These are phyloP conservation scores for Punctoribates punctum DNA, from an alignment of 2,888 invertebrate species.

Conservation along the genomic window DNA sequence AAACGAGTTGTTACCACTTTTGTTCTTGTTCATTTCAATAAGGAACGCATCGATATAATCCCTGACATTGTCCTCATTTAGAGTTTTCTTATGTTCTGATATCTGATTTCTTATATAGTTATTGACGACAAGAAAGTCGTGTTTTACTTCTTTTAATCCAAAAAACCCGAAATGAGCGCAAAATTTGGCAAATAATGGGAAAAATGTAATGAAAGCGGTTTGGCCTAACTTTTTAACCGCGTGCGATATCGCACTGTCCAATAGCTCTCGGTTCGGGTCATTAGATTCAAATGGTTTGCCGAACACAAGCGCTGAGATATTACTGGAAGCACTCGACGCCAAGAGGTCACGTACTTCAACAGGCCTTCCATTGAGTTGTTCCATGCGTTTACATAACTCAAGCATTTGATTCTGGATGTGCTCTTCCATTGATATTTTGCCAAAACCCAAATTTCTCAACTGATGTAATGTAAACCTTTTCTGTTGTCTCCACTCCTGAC, in stretches of 20 bases:
- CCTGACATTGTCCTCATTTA: constrained; percentile 3
- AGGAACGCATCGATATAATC: constrained; percentile 41
- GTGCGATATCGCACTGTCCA: background rate
- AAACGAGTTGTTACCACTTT: background rate
- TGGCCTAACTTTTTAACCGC: constrained; percentile 31
- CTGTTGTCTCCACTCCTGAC: constrained; percentile 48
- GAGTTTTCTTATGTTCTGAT: background rate
- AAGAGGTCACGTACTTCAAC: constrained; percentile 31
- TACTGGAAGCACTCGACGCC: constrained; percentile 47
- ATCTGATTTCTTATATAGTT: constrained; percentile 17
- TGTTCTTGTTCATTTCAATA: constrained; percentile 1
- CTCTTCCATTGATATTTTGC: constrained; percentile 48
- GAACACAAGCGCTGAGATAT: constrained; percentile 47
- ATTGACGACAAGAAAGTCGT: constrained; percentile 8
- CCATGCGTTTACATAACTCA: constrained; percentile 43
- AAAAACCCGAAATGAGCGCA: constrained; percentile 6
- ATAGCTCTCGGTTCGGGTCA: constrained; percentile 43
- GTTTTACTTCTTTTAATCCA: constrained; percentile 12
- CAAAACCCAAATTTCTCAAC: constrained; percentile 48
- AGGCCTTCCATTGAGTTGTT: constrained; percentile 16
- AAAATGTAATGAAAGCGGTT: constrained; percentile 30
- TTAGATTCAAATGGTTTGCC: constrained; percentile 47
- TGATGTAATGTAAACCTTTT: constrained; percentile 47
- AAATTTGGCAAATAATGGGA: constrained; percentile 24
- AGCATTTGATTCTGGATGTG: constrained; percentile 48